phyloP scores from a whole-genome alignment of 1,140 invertebrate species.

The Tenebrio molitor region DNA sequence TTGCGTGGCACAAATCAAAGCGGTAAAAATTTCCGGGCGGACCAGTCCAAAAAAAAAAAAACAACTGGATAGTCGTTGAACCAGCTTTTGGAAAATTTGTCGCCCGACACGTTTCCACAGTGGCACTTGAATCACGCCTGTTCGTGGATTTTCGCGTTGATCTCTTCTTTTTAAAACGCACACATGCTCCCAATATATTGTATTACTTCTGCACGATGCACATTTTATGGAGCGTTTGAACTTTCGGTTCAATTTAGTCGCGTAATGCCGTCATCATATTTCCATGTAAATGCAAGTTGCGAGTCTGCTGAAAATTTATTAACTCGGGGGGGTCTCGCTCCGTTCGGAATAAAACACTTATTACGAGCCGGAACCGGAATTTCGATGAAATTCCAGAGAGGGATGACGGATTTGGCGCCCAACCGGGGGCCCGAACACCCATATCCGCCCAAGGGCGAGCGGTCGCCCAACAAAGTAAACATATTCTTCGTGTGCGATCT shows the following conservation, averaged over 20 bases:
- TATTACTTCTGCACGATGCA: background rate
- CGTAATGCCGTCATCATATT: conserved; percentile 21
- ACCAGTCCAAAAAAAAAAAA: no score
- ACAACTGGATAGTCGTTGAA: no score
- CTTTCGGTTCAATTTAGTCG: conserved; percentile 5
- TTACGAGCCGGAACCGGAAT: background rate
- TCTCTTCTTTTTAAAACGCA: background rate
- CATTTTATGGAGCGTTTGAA: conserved; percentile 18
- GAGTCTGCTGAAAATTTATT: conserved; percentile 7
- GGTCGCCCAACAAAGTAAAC: no score
- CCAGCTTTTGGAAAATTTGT: no score
- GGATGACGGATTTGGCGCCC: background rate
- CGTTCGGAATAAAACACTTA: background rate
- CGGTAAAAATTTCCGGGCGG: no score
- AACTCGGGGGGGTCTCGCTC: background rate
- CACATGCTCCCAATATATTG: conserved; percentile 11
- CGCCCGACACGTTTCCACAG: background rate
- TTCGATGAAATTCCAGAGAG: background rate
- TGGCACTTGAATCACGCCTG: conserved; percentile 1
- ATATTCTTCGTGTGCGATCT: no score
- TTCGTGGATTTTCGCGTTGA: conserved; percentile 8
- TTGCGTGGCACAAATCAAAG: no score
- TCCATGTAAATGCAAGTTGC: conserved; percentile 19
- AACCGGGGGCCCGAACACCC: no score
- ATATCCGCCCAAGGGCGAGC: no score